Conservation (phyloP, 2,888 invertebrate species). For the Andrena praecox region DNA sequence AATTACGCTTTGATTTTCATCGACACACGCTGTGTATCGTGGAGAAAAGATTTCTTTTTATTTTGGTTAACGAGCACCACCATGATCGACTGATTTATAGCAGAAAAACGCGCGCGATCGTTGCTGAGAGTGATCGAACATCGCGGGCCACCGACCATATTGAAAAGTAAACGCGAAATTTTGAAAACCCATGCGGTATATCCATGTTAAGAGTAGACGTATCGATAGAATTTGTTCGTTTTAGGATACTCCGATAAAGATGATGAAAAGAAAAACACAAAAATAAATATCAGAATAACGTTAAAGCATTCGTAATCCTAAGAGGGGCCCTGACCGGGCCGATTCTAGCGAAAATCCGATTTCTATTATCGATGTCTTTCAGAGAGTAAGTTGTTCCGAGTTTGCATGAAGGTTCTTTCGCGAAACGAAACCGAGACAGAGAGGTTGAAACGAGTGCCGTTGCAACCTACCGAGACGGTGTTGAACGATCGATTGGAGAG, state of each 20-base stretch:
- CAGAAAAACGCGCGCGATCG: conserved; percentile 47
- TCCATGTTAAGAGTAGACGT: conserved; percentile 81
- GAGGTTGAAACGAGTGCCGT: conserved; percentile 18
- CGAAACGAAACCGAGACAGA: conserved; percentile 7
- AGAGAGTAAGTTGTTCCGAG: conserved; percentile 70
- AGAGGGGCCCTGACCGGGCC: conserved; percentile 66
- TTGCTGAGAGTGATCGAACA: conserved; percentile 63
- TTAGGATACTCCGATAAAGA: conserved; percentile 81
- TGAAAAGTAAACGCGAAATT: conserved; percentile 19
- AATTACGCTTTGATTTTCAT: conserved; percentile 44
- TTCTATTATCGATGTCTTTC: conserved; percentile 80
- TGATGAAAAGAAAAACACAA: conserved; percentile 52
- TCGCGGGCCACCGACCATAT: conserved; percentile 67
- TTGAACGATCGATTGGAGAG: neutral
- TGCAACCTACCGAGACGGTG: conserved; percentile 19
- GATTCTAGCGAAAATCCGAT: conserved; percentile 71
- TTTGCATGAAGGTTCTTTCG: conserved; percentile 57
- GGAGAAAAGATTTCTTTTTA: conserved; percentile 27
- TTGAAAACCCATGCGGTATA: conserved; percentile 76
- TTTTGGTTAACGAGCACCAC: conserved; percentile 44
- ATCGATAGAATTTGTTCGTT: conserved; percentile 81
- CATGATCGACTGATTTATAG: conserved; percentile 60
- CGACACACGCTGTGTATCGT: conserved; percentile 1
- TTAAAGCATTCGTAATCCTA: conserved; percentile 74
- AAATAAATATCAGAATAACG: conserved; percentile 71